These are phyloP conservation scores for Mormoops blainvillei DNA, from an alignment of 2,113 vertebrate genomes.

Conservation along the genomic window DNA sequence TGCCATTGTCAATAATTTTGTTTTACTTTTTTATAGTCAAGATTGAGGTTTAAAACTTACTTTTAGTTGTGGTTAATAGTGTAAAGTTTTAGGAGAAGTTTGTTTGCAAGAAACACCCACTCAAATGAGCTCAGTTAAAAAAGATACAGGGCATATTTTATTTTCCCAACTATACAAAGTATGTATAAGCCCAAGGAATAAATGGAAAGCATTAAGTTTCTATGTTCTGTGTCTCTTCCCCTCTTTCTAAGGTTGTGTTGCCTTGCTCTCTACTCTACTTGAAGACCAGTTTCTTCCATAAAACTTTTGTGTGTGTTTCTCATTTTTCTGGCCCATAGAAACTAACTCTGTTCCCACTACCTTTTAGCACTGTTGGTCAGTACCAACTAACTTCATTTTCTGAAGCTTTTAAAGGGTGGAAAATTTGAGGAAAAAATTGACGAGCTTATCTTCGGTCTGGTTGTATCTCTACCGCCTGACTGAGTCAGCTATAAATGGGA, in stretches of 20 bases:
- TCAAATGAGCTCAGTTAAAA: neutral
- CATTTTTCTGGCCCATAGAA: neutral
- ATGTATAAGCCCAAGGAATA: neutral
- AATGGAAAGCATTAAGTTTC: neutral
- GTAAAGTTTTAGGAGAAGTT: neutral
- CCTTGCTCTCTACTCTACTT: neutral
- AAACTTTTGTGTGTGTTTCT: neutral
- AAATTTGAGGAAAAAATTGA: neutral
- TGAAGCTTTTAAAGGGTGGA: neutral
- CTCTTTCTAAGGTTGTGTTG: neutral
- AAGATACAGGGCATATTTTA: neutral
- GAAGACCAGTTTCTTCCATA: neutral
- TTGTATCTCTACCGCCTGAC: neutral
- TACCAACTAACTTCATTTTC: neutral
- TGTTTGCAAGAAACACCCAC: constrained; percentile 1
- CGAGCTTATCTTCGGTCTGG: neutral
- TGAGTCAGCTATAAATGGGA: neutral
- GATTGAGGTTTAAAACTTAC: neutral
- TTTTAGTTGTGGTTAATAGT: neutral
- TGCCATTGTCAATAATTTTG: neutral
- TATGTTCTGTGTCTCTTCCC: neutral
- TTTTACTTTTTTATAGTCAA: neutral
- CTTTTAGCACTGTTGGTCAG: neutral
- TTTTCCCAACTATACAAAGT: neutral
- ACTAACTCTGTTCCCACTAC: neutral